Evolutionary conservation across 2,113 vertebrate genomes (phyloP).

Genomic region (Rattus rattus): DNA sequence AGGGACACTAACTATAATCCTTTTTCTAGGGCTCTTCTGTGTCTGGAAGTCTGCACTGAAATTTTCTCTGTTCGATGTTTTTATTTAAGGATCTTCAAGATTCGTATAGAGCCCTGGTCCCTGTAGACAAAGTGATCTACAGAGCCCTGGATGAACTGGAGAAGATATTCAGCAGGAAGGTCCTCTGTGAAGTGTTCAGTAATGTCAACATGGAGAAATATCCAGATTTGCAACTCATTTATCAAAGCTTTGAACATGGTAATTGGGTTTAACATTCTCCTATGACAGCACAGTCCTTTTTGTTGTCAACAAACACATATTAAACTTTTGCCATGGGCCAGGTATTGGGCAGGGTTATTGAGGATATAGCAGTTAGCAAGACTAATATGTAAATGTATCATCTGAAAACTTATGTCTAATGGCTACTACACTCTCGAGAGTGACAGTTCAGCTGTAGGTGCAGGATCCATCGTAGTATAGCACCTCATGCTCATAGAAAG

Average conservation of each 20-base stretch:
- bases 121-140: conserved; percentile 52
- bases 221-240: not conserved
- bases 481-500: not conserved
- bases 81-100: conserved; percentile 63
- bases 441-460: not conserved
- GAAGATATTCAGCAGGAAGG: accelerated
- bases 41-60: not conserved
- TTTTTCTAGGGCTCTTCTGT: conserved; percentile 4
- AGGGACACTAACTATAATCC: not conserved
- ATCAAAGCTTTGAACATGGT: conserved; percentile 30
- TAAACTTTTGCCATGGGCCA: not conserved
- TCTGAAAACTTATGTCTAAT: too few species aligned
- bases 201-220: conserved; percentile 1
- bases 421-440: not conserved
- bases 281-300: not conserved
- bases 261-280: not conserved
- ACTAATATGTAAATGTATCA: too few species aligned
- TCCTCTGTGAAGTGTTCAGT: conserved; percentile 54
- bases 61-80: conserved; percentile 31
- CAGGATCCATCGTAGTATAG: not conserved
- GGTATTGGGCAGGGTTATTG: not conserved
- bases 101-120: conserved; percentile 39
- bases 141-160: conserved; percentile 28
- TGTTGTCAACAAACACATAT: not conserved
- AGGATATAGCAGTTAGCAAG: not conserved